Percentiles rank a stretch among this genome's conserved stretches.
These are phyloP conservation scores for Synergus laeviventris DNA, from an alignment of 2,888 invertebrate species.

Conservation along the genomic window DNA sequence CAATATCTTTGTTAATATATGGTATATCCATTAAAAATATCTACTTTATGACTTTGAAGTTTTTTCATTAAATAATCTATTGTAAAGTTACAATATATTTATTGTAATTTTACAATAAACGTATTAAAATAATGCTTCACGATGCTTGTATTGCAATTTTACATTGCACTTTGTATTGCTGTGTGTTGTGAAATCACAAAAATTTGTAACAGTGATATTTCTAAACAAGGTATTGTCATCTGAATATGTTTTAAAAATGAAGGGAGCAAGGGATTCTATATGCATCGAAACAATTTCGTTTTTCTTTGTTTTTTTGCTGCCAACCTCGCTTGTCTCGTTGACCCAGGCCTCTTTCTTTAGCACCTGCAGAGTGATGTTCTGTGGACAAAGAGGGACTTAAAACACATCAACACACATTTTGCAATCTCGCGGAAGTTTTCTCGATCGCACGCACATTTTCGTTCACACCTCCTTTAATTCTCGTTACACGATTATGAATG, in stretches of 20 bases:
- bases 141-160: too few species aligned
- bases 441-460: slow-evolving; percentile 38
- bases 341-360: slow-evolving; percentile 97
- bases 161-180: too few species aligned
- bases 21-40: too few species aligned
- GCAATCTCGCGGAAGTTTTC: slow-evolving; percentile 44
- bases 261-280: slow-evolving; percentile 58
- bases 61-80: too few species aligned
- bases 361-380: slow-evolving; percentile 97
- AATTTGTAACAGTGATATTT: too few species aligned
- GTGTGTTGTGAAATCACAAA: too few species aligned
- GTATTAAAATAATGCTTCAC: too few species aligned
- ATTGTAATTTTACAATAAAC: too few species aligned
- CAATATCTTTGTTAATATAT: too few species aligned
- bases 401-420: slow-evolving; percentile 56
- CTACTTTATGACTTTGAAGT: too few species aligned
- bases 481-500: neutral
- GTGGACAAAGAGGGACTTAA: slow-evolving; percentile 81
- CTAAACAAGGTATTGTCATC: slow-evolving; percentile 41
- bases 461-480: slow-evolving; percentile 32
- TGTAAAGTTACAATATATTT: too few species aligned
- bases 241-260: slow-evolving; percentile 44
- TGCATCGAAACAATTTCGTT: slow-evolving; percentile 73
- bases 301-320: slow-evolving; percentile 75
- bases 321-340: slow-evolving; percentile 95